These are phyloP conservation scores for Atrina japonica DNA, from an alignment of 2,888 invertebrate genomes.

Conservation along the genomic window DNA sequence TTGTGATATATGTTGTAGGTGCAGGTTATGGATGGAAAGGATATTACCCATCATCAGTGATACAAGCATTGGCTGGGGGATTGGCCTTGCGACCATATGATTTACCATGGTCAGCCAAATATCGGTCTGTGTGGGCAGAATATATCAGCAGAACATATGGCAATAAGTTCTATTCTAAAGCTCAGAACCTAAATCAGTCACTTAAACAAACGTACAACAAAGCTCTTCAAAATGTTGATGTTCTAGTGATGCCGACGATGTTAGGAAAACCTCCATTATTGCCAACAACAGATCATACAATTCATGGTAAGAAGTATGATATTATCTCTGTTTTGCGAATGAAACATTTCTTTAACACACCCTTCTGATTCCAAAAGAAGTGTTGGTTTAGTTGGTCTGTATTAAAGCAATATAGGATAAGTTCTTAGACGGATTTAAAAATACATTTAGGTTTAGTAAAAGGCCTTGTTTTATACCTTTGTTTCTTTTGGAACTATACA, in stretches of 20 bases:
- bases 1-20: too few relatives aligned
- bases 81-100: constrained; percentile 46
- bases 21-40: too few relatives aligned
- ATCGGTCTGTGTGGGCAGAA: constrained; percentile 43
- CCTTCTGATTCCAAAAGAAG: too few relatives aligned
- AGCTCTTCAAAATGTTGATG: constrained; percentile 61
- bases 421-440: too few relatives aligned
- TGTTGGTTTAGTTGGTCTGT: too few relatives aligned
- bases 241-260: constrained; percentile 70
- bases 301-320: too few relatives aligned
- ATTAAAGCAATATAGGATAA: too few relatives aligned
- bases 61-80: constrained; percentile 48
- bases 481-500: too few relatives aligned
- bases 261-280: constrained; percentile 48
- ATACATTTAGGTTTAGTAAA: too few relatives aligned
- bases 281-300: constrained; percentile 24
- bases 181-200: constrained; percentile 50
- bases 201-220: constrained; percentile 58
- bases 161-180: constrained; percentile 60
- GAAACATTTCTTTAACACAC: too few relatives aligned
- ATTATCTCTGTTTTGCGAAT: too few relatives aligned
- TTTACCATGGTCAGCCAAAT: constrained; percentile 48
- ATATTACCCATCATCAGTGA: constrained; percentile 41
- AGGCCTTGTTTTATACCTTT: too few relatives aligned
- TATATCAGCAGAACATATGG: constrained; percentile 55